Evolutionary conservation across 2,113 vertebrate species (phyloP), one percentile per base, ranked within the genome.

Genomic region (Tringa solitaria): DNA sequence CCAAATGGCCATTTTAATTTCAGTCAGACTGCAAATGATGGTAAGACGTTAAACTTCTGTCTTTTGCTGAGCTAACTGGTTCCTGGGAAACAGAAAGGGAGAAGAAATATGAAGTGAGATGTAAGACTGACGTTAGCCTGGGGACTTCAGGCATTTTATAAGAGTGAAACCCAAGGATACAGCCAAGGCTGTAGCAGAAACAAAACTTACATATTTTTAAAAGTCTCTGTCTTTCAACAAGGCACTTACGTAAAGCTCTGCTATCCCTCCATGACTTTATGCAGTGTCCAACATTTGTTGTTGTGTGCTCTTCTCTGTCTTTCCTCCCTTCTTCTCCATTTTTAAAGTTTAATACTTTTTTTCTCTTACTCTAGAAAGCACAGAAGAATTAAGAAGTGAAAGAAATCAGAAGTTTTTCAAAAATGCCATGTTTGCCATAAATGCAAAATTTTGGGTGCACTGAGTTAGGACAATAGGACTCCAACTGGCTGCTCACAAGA

Each of bases 381-480:
- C 16, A 46, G 56, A 78, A 61, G 22, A 89, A 14, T 81, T 70
- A 95, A 67, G 50, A 77, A 68, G 32, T 59, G 43, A 53, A 77
- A 75, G 20, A 20, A 84, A 69, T 43, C 18, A 67, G 3, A 24
- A 57, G 3, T 11, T 92, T 86, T 84, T 70, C 9, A 51, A 92
- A 93, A 89, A 48, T 51, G n/a, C 33, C 37, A 23, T n/a, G 20
- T 89, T 89, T 78, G 19, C 51, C 69, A 79, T 53, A 81, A 90
- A 77, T 84, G 33, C 46, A 76, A 93, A 78, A 63, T 74, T 89
- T 89, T 82, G 87, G 83, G 81, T 93, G 89, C 77, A 92, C 0
- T 39, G 6, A 73, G 37, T 85, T 68, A 81, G 84, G 80, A 95
- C 92, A 95, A 93, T 76, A 78, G 84, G 57, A 79, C 17, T 92